A percentile compares a stretch with the other conserved stretches of the same genome.
phyloP scores from a whole-genome alignment of 1,140 invertebrate genomes.

The Philopotamus ludificatus region DNA sequence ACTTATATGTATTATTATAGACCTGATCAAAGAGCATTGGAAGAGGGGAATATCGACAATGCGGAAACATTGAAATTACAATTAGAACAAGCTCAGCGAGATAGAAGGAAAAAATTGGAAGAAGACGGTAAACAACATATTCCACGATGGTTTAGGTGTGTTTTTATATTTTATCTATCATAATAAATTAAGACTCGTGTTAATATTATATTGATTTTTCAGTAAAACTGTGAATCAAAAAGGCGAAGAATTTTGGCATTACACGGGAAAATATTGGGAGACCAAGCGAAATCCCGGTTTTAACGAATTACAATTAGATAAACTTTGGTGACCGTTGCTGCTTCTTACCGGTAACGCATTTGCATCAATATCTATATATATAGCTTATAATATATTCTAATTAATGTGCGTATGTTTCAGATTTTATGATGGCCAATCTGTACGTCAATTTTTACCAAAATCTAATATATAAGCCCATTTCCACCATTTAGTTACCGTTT shows the following conservation, averaged over 20 bases:
- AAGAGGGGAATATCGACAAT: constrained; percentile 71
- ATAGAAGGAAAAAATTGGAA: constrained; percentile 63
- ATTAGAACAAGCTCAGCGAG: constrained; percentile 69
- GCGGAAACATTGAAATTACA: constrained; percentile 71
- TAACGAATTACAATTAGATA: constrained; percentile 55
- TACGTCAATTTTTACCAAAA: too few species aligned
- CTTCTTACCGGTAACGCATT: constrained; percentile 7
- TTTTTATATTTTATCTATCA: neutral
- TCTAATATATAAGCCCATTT: too few species aligned
- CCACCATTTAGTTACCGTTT: too few species aligned
- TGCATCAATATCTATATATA: too few species aligned
- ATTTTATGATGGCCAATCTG: too few species aligned
- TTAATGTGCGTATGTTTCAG: too few species aligned
- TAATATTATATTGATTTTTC: constrained; percentile 27
- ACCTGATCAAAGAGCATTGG: constrained; percentile 64
- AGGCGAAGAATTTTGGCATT: constrained; percentile 64
- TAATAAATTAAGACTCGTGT: too few species aligned
- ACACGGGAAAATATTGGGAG: constrained; percentile 63
- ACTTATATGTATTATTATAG: constrained; percentile 42
- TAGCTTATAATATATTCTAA: too few species aligned
- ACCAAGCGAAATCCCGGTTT: constrained; percentile 60
- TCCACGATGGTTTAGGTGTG: constrained; percentile 66
- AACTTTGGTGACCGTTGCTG: constrained; percentile 54
- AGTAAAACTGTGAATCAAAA: constrained; percentile 42
- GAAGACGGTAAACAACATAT: constrained; percentile 55